phyloP scores from a whole-genome alignment of 1,140 invertebrate species.

The Meteorus sp. region DNA sequence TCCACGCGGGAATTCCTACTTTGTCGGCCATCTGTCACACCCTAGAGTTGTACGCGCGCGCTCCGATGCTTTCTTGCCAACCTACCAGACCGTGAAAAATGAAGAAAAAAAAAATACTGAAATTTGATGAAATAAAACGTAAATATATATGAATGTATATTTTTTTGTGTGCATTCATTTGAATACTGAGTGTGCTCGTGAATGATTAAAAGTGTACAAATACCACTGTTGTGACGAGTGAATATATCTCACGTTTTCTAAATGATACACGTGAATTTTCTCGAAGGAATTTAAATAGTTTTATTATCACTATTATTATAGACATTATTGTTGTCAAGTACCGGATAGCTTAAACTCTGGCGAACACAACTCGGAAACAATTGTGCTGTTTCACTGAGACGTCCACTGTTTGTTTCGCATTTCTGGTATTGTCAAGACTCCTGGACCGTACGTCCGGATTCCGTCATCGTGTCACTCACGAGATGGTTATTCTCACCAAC shows the following conservation, averaged over 20 bases:
- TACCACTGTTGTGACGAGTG: too few relatives aligned
- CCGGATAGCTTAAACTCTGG: slow-evolving; percentile 9
- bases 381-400: slow-evolving; percentile 13
- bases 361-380: neutral
- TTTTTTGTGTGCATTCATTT: too few relatives aligned
- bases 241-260: too few relatives aligned
- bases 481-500: neutral
- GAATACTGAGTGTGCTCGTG: too few relatives aligned
- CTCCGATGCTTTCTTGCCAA: slow-evolving; percentile 23
- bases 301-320: slow-evolving; percentile 8
- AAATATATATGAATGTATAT: too few relatives aligned
- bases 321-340: neutral
- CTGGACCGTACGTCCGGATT: slow-evolving; percentile 14
- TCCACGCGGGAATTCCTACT: slow-evolving; percentile 31
- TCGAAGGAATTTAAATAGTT: too few relatives aligned
- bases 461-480: neutral
- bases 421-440: slow-evolving; percentile 10
- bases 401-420: slow-evolving; percentile 11
- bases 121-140: neutral
- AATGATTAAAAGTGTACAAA: too few relatives aligned
- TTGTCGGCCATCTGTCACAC: slow-evolving; percentile 36
- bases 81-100: slow-evolving; percentile 26
- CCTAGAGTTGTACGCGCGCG: slow-evolving; percentile 25
- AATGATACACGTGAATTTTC: too few relatives aligned
- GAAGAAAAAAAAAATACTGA: neutral